Conservation (phyloP, 2,797 vertebrate species). For the Tapirus indicus region DNA sequence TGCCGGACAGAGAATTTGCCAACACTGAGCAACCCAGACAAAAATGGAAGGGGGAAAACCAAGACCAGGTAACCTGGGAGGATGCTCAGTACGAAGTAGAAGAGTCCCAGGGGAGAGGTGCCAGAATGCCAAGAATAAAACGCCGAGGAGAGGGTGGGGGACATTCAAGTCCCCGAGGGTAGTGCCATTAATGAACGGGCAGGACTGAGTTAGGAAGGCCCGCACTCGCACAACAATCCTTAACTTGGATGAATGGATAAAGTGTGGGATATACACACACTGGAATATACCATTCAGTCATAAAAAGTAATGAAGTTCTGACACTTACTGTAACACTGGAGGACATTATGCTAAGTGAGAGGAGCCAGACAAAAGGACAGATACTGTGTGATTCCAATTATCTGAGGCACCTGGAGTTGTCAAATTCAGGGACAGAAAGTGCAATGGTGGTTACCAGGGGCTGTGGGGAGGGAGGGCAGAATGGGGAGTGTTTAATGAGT, state of each 20-base stretch:
- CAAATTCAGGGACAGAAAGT: neutral
- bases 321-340: neutral
- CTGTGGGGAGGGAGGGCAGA: no score
- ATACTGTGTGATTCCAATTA: neutral
- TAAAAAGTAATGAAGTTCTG: neutral
- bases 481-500: neutral
- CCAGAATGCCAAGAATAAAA: neutral
- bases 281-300: neutral
- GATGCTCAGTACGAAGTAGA: neutral
- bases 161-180: neutral
- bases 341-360: neutral
- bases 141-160: neutral
- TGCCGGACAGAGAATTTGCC: neutral
- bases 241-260: neutral
- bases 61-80: neutral
- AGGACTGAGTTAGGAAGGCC: neutral
- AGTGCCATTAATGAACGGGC: neutral
- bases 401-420: fast-evolving
- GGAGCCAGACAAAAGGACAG: neutral
- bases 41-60: neutral
- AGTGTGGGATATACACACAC: fast-evolving
- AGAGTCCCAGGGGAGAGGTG: neutral
- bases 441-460: neutral
- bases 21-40: neutral
- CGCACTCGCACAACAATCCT: neutral